These are phyloP conservation scores for Raphicerus campestris DNA, from an alignment of 2,113 vertebrate species.

Conservation along the genomic window DNA sequence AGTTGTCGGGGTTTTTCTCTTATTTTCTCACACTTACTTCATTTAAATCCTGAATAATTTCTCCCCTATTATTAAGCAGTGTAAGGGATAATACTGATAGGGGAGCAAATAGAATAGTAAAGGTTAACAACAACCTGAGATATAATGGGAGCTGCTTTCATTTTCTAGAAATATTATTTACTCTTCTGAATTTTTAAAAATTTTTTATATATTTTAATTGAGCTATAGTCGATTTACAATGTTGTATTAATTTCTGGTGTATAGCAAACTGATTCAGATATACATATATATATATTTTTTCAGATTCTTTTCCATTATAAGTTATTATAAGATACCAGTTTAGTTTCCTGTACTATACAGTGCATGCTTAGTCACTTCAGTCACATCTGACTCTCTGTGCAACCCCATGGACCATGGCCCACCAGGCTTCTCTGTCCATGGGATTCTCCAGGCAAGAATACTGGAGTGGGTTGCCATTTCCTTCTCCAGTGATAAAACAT, in stretches of 20 bases:
- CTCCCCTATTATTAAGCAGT: neutral
- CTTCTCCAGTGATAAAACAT: neutral
- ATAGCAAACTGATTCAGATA: neutral
- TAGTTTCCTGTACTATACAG: neutral
- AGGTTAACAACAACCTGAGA: neutral
- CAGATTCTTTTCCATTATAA: neutral
- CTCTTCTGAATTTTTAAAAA: neutral
- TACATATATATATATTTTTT: neutral
- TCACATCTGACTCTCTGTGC: accelerated
- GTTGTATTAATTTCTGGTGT: neutral
- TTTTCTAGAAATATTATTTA: neutral
- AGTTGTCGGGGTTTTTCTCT: neutral
- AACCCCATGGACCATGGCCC: neutral
- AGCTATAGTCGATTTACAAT: neutral
- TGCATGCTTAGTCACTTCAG: neutral
- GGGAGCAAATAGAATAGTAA: neutral
- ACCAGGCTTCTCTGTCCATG: neutral
- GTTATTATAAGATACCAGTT: neutral
- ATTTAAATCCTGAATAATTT: neutral
- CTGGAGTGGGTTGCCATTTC: neutral
- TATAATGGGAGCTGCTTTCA: neutral
- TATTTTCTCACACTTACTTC: neutral
- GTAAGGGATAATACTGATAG: neutral
- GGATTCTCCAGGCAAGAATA: neutral
- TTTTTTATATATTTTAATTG: neutral